Percentiles rank a stretch among this genome's conserved stretches.
Evolutionary conservation across 2,113 vertebrate genomes (phyloP).

Genomic region (Peromyscus polionotus): DNA sequence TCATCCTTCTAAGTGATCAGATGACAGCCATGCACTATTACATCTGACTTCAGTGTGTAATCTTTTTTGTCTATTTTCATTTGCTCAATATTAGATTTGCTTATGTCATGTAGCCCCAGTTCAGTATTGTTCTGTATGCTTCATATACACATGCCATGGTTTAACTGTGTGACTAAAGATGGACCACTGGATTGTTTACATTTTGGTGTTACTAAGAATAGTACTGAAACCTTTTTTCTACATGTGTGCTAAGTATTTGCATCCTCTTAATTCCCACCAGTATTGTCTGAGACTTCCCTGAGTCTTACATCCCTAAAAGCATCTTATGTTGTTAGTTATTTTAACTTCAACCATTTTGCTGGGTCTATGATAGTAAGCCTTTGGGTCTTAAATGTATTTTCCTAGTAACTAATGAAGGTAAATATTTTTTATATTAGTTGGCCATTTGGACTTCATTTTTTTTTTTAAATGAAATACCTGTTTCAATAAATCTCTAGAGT

Average conservation of each 20-base stretch:
- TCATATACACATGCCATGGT: background rate
- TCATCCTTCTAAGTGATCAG: background rate
- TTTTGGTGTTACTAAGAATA: background rate
- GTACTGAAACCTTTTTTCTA: background rate
- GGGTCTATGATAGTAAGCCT: background rate
- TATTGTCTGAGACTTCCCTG: background rate
- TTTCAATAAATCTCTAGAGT: background rate
- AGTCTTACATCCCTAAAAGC: background rate
- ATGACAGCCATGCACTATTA: background rate
- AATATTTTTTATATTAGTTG: background rate
- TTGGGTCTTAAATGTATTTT: conserved; percentile 26
- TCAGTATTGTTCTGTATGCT: background rate
- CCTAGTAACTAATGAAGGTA: background rate
- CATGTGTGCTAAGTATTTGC: background rate
- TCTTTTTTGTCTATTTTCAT: background rate
- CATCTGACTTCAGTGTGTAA: background rate
- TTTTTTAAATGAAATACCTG: background rate
- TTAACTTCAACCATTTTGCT: conserved; percentile 27
- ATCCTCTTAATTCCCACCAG: background rate
- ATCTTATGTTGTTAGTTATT: background rate
- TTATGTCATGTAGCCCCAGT: background rate
- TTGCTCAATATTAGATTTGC: background rate
- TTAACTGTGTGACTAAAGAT: background rate
- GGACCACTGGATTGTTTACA: background rate
- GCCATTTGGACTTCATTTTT: conserved; percentile 4